These are phyloP conservation scores for Equus quagga DNA, from an alignment of 2,113 vertebrate genomes.

Conservation along the genomic window DNA sequence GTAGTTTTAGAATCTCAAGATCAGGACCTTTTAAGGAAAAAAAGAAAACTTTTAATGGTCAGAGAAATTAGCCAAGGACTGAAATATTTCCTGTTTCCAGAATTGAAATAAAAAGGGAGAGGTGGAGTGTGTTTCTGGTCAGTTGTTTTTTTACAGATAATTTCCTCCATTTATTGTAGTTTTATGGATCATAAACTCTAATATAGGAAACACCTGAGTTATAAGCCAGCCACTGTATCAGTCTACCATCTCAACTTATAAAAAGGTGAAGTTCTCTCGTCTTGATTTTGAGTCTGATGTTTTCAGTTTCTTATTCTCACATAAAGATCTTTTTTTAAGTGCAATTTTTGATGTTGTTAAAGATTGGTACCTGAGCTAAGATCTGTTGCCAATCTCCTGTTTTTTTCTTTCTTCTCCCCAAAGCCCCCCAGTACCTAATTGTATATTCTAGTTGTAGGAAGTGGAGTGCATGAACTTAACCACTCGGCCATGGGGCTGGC, in stretches of 20 bases:
- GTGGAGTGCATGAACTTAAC: no score
- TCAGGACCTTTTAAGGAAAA: not conserved
- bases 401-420: no score
- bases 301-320: not conserved
- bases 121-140: not conserved
- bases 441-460: no score
- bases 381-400: no score
- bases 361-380: no score
- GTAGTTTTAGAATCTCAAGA: not conserved
- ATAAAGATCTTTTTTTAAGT: slow-evolving; percentile 3
- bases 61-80: not conserved
- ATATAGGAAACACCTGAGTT: not conserved
- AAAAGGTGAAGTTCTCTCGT: not conserved
- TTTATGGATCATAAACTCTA: not conserved
- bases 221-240: not conserved
- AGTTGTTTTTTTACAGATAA: not conserved
- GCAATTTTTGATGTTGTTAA: not conserved
- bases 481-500: no score
- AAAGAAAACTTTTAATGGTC: not conserved
- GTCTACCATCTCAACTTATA: not conserved
- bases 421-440: no score
- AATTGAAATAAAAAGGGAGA: not conserved
- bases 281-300: not conserved
- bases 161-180: not conserved
- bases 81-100: not conserved